Base-by-base conservation (phyloP, 2,113 vertebrate species). In the Nyctereutes procyonoides region DNA sequence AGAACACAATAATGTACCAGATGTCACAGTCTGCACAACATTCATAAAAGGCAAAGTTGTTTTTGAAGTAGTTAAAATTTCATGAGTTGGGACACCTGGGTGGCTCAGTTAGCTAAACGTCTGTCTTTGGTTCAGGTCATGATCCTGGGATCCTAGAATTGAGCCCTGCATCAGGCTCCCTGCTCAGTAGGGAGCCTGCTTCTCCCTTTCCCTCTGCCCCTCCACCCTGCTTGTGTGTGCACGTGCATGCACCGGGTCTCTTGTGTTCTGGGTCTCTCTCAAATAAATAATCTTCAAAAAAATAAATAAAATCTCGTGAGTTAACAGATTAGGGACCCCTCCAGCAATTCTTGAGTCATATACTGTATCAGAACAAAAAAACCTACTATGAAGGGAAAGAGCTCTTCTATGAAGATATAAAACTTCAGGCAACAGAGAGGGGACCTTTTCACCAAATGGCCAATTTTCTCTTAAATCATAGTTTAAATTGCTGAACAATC, bases 401-500 rank as follows among this genome's bases (percentile, higher is more conserved):
- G 43, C 3, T 95, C 2, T 35, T 90, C 51, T 88, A 85, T 86
- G 51, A 79, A 82, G 51, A 95, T 35, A 88, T 56, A 11, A 91
- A 89, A 92, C 81, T 97, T 97, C 15, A 53, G 81, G 53, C 92
- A n/a, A 88, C 30, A 79, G 81, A 0, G 1, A 20, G 53, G 95
- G 24, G n/a, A 93, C 53, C 51, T 83, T 86, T 97, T 89, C 69
- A 95, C 32, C 95, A 96, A 97, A 82, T 65, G 28, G n/a, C 79
- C 67, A 74, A 76, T 88, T 97, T 88, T 79, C 82, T 84, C 87
- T 98, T 92, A 97, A 97, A 95, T 58, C 17, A 80, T 74, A 88
- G 24, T 93, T 98, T 98, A 94, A 97, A 88, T 55, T 93, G 92
- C 74, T 76, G 53, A 58, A 56, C 48, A 87, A 87, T 48, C 94